Evolutionary conservation across 2,888 invertebrate species (phyloP), one percentile per base, ranked within the genome.

Genomic region (Ochropacha duplaris): DNA sequence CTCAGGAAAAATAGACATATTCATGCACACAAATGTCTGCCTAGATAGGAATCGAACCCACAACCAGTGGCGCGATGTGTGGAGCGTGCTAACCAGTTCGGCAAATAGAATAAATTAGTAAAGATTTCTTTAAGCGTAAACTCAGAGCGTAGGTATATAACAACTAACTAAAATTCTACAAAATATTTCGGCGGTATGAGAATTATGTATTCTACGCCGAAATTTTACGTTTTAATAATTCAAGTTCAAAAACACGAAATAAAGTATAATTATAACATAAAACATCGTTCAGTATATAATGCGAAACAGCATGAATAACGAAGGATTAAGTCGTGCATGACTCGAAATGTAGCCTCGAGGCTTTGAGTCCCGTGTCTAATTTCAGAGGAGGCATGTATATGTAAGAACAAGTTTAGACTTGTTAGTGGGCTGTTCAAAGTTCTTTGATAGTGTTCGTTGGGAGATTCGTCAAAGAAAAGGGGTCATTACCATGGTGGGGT

Each of bases 391-490:
- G 44, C 44, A 44, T 64, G 61, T 61, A 68, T 62, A 54, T 57
- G 55, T 54, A 54, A 49, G 60, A 57, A 54, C 49, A 65, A 60
- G 65, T 64, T 64, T 57, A 68, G 69, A 71, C 61, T 70, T 68
- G 66, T 63, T 69, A 64, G 65, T 55, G 57, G 66, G 62, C 64
- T 55, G 64, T 57, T 54, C 51, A 24, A 71, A 75, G 69, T 70
- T 72, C 65, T 65, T 68, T 69, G 62, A 69, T 65, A 61, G 65
- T 70, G 73, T 73, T 57, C 64, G 60, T 68, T 60, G 68, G 56
- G 55, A 64, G 28, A 56, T 57, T 63, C 57, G 57, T 60, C 68
- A 65, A 62, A 65, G 63, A 63, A 58, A 57, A 62, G 56, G 57
- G 58, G 54, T 49, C 55, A 55, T 24, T 54, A 22, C 6, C 52